Evolutionary conservation across 2,113 vertebrate genomes (phyloP).

Genomic region (Microcebus jonahi): DNA sequence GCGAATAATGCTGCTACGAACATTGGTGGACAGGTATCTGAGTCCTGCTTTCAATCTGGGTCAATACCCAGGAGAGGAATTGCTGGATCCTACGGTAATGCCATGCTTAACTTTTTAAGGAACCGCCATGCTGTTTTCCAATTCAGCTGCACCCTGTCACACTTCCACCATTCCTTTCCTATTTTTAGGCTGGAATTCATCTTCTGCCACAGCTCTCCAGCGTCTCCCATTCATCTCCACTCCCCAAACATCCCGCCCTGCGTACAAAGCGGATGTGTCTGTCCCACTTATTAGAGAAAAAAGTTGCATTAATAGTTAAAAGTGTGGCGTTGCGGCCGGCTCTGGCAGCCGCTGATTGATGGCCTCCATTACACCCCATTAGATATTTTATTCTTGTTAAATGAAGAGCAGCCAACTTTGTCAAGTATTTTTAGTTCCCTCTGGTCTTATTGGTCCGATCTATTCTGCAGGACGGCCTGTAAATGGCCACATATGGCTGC

Average conservation of each 20-base stretch:
- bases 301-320: constrained; percentile 86
- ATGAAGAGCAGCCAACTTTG: constrained; percentile 90
- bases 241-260: constrained; percentile 50
- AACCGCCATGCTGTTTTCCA: background rate
- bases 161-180: background rate
- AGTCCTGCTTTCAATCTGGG: background rate
- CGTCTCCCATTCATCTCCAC: constrained; percentile 39
- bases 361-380: constrained; percentile 88
- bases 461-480: constrained; percentile 87
- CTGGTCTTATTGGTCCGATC: constrained; percentile 87
- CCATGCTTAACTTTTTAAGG: background rate
- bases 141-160: background rate
- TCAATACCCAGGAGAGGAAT: background rate
- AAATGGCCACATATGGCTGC: constrained; percentile 92
- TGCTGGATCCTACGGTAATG: background rate
- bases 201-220: constrained; percentile 29
- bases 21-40: background rate
- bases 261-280: constrained; percentile 55
- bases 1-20: background rate
- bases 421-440: constrained; percentile 90
- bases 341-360: constrained; percentile 82
- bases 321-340: constrained; percentile 78
- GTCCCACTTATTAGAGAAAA: constrained; percentile 82
- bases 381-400: constrained; percentile 92
- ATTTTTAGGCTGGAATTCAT: constrained; percentile 41